Conservation (phyloP, 2,113 vertebrate genomes). For the Semnornis frantzii region DNA sequence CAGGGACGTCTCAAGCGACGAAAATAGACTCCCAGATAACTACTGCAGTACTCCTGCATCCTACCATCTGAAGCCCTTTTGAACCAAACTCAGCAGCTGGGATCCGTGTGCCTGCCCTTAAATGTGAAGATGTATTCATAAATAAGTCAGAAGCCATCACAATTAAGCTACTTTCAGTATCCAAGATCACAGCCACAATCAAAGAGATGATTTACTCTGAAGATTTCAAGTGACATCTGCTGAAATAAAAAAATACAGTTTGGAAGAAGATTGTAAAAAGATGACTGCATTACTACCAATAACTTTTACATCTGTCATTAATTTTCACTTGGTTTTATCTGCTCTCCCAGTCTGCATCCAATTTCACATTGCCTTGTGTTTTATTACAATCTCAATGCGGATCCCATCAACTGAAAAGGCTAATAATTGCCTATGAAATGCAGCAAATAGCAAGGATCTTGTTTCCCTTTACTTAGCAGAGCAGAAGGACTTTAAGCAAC, state of each 20-base stretch:
- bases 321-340: conserved; percentile 69
- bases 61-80: background rate
- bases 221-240: conserved; percentile 54
- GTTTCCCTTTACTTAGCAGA: conserved; percentile 30
- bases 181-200: conserved; percentile 11
- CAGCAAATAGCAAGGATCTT: conserved; percentile 29
- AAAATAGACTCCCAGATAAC: background rate
- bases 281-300: conserved; percentile 29
- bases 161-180: conserved; percentile 27
- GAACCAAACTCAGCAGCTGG: background rate
- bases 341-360: conserved; percentile 46
- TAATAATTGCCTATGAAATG: conserved; percentile 58
- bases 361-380: conserved; percentile 71
- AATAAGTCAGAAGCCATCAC: background rate
- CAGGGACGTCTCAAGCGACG: background rate
- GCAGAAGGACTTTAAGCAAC: background rate
- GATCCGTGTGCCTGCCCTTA: background rate
- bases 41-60: background rate
- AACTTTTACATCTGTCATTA: conserved; percentile 70
- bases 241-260: conserved; percentile 68
- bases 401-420: conserved; percentile 53
- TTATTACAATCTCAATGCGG: conserved; percentile 61
- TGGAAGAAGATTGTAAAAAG: conserved; percentile 42
- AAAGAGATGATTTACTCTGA: conserved; percentile 28
- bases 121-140: background rate